Conservation (phyloP, 2,113 vertebrate genomes). For the Engystomops pustulosus region DNA sequence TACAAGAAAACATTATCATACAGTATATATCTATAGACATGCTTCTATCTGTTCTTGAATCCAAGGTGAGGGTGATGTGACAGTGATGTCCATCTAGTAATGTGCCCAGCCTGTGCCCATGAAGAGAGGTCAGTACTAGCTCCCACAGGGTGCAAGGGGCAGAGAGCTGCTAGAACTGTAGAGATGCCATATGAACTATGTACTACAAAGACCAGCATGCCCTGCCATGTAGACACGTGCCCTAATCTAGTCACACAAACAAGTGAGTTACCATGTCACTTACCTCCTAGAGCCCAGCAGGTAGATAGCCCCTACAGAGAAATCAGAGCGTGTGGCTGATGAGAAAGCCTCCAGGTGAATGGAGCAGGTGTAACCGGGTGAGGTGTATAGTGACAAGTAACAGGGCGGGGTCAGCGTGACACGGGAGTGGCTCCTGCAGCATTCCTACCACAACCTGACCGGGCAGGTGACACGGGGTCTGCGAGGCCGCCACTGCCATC, state of each 20-base stretch:
- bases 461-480: not conserved
- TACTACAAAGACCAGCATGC: not conserved
- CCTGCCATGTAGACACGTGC: not conserved
- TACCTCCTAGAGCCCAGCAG: not conserved
- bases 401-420: not conserved
- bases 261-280: too few species aligned
- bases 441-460: constrained; percentile 18
- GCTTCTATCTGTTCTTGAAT: too few species aligned
- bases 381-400: constrained; percentile 20
- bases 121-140: too few species aligned
- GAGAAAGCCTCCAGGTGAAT: constrained; percentile 26
- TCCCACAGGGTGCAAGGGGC: too few species aligned
- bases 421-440: not conserved
- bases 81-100: too few species aligned
- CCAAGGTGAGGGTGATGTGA: too few species aligned
- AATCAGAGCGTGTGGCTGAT: not conserved
- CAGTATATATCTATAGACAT: too few species aligned
- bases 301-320: not conserved
- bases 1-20: too few species aligned
- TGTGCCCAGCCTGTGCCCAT: too few species aligned
- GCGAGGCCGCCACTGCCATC: not conserved
- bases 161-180: too few species aligned
- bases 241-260: too few species aligned
- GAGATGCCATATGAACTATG: too few species aligned
- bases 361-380: constrained; percentile 26